Percentiles rank a stretch among this genome's conserved stretches.
Conservation (phyloP, 2,113 vertebrate genomes). For the Rhinichthys klamathensis region DNA sequence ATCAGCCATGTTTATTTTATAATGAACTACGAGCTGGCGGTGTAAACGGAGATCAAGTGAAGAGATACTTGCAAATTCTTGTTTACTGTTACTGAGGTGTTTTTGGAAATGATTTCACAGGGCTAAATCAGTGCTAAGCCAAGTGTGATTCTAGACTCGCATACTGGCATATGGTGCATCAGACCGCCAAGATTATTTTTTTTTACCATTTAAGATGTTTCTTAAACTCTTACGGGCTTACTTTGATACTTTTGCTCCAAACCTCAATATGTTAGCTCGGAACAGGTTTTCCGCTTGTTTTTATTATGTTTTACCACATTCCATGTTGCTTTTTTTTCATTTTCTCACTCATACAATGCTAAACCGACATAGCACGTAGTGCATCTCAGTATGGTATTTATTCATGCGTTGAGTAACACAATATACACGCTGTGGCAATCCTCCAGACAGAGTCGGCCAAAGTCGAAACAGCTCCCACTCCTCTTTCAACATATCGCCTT, state of each 20-base stretch:
- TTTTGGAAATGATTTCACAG: conserved; percentile 44
- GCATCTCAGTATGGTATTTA: conserved; percentile 23
- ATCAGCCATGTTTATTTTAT: conserved; percentile 23
- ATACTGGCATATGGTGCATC: conserved; percentile 28
- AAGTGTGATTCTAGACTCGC: conserved; percentile 39
- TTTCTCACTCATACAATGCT: conserved; percentile 24
- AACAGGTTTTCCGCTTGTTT: conserved; percentile 20
- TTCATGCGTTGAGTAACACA: neutral
- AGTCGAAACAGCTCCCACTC: conserved; percentile 30
- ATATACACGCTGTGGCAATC: conserved; percentile 15
- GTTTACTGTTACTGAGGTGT: conserved; percentile 44
- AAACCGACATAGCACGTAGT: conserved; percentile 6
- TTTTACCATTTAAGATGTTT: conserved; percentile 3
- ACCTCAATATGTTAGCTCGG: conserved; percentile 3
- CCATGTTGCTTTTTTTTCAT: conserved; percentile 8
- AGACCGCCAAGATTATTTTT: conserved; percentile 21
- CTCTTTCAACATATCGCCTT: conserved; percentile 42
- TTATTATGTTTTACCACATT: conserved; percentile 22
- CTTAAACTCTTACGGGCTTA: conserved; percentile 12
- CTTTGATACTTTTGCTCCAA: conserved; percentile 22
- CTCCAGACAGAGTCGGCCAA: conserved; percentile 28
- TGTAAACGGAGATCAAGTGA: conserved; percentile 3
- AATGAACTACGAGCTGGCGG: conserved; percentile 4
- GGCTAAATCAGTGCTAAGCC: conserved; percentile 44
- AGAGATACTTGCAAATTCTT: conserved; percentile 25